Conservation (phyloP, 2,113 vertebrate species). For the Seriola aureovittata region DNA sequence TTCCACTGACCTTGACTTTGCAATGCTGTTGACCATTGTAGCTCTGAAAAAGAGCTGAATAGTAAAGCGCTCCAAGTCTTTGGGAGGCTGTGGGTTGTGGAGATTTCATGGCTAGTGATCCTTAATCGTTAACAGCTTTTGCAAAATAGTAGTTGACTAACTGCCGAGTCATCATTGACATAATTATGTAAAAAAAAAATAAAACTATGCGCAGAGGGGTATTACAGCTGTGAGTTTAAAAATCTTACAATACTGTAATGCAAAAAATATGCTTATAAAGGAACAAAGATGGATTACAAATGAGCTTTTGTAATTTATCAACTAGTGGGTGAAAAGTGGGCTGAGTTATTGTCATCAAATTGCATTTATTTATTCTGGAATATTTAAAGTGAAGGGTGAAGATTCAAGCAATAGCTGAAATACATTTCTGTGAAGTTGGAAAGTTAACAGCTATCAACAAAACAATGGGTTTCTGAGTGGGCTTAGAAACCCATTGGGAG, state of each 20-base stretch:
- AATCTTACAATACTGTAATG: background rate
- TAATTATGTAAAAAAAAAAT: background rate
- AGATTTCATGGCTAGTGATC: background rate
- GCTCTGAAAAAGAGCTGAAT: background rate
- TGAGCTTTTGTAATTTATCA: background rate
- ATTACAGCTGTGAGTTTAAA: background rate
- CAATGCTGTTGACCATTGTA: slow-evolving; percentile 2
- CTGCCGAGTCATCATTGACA: background rate
- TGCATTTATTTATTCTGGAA: background rate
- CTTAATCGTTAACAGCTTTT: background rate
- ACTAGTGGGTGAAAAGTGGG: background rate
- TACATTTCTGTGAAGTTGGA: slow-evolving; percentile 1
- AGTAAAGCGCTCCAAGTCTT: background rate
- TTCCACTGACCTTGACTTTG: slow-evolving; percentile 55
- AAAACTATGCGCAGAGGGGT: background rate
- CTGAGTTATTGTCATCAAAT: background rate
- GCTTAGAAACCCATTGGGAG: slow-evolving; percentile 27
- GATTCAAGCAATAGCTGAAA: slow-evolving; percentile 11
- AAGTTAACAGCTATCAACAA: slow-evolving; percentile 28
- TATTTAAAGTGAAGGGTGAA: background rate
- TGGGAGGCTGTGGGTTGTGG: background rate
- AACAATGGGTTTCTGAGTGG: background rate
- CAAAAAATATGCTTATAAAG: background rate
- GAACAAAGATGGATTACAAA: background rate
- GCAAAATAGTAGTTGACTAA: slow-evolving; percentile 1